phyloP scores from a whole-genome alignment of 1,140 invertebrate species.

The Mactra quadrangularis region DNA sequence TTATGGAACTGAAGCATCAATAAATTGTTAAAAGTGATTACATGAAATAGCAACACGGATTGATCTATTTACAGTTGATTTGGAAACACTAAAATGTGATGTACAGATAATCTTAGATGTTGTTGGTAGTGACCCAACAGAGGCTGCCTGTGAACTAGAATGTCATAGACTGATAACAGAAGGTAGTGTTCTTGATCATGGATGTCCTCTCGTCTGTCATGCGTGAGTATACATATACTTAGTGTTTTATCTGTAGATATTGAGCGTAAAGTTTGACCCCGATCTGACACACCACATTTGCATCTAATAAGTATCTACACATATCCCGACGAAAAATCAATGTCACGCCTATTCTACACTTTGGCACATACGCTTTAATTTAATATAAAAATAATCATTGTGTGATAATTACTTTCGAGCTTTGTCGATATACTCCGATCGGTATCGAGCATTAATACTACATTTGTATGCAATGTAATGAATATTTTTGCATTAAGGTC shows the following conservation, averaged over 20 bases:
- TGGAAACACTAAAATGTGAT: slow-evolving; percentile 35
- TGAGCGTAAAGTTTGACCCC: not conserved
- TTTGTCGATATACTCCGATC: too few relatives aligned
- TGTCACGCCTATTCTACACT: too few relatives aligned
- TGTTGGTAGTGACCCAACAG: slow-evolving; percentile 31
- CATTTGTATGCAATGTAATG: too few relatives aligned
- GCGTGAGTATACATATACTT: slow-evolving; percentile 12
- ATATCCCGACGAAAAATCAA: not conserved
- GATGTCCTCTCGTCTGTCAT: slow-evolving; percentile 33
- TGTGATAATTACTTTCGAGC: too few relatives aligned
- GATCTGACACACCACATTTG: not conserved
- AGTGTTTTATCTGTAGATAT: not conserved
- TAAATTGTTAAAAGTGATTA: not conserved
- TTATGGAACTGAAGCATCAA: not conserved
- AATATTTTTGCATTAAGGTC: too few relatives aligned
- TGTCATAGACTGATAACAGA: slow-evolving; percentile 5
- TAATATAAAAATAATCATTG: too few relatives aligned
- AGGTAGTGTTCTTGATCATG: not conserved
- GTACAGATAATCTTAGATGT: slow-evolving; percentile 36
- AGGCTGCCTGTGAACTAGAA: slow-evolving; percentile 27
- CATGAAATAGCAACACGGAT: not conserved
- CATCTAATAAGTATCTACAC: not conserved
- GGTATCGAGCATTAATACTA: too few relatives aligned
- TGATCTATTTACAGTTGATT: slow-evolving; percentile 10
- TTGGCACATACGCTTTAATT: too few relatives aligned